Conservation (phyloP, 1,140 invertebrate genomes). For the Magallana angulata region DNA sequence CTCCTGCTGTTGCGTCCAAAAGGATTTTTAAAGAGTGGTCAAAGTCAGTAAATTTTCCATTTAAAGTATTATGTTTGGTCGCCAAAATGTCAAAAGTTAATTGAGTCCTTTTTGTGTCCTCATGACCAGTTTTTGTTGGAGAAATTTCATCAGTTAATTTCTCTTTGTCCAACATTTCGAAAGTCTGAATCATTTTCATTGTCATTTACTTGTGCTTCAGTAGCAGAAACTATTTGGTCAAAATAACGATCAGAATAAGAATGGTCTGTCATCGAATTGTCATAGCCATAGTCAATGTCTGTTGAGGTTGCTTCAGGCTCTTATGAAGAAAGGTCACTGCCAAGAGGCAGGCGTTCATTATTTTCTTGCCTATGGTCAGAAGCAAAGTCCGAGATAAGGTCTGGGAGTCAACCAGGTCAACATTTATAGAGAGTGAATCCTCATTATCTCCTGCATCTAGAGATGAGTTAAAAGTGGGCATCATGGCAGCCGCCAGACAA, state of each 20-base stretch:
- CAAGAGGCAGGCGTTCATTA: background rate
- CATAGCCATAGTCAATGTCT: too few relatives aligned
- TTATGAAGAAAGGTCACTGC: too few relatives aligned
- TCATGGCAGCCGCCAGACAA: slow-evolving; percentile 31
- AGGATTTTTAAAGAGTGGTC: background rate
- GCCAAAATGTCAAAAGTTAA: background rate
- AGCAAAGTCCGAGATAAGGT: background rate
- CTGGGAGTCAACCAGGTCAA: background rate
- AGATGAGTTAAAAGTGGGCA: background rate
- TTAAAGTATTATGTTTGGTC: background rate
- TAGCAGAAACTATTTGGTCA: too few relatives aligned
- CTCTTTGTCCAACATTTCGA: too few relatives aligned
- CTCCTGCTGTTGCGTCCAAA: background rate
- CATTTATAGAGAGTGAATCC: background rate
- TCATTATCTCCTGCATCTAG: too few relatives aligned
- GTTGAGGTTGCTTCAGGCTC: too few relatives aligned
- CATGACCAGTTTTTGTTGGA: background rate
- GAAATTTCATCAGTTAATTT: too few relatives aligned
- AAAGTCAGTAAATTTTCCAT: background rate
- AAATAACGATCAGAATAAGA: too few relatives aligned
- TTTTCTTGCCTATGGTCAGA: background rate
- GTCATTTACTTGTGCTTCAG: too few relatives aligned
- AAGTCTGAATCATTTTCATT: too few relatives aligned
- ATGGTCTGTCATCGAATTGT: too few relatives aligned
- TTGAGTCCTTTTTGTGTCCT: background rate